Base-by-base conservation (phyloP, 1,140 invertebrate species). In the Maniola jurtina region DNA sequence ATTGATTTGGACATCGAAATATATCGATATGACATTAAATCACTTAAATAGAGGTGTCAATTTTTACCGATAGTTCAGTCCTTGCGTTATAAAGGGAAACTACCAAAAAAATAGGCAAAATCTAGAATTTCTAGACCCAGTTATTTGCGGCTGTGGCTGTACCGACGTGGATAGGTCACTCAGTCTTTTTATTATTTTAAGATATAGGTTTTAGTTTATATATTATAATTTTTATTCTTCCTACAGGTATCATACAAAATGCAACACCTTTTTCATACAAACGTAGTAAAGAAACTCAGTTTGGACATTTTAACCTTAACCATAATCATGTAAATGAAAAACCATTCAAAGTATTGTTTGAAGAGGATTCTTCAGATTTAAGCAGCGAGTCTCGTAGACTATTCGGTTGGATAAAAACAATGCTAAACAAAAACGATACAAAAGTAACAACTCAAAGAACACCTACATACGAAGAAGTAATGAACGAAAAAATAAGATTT, bases 321-420 rank as follows among this genome's bases (percentile, higher is more conserved):
- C 8, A 33, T 25, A 25, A 52, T 5, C 9, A 45, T 25, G 4
- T 25, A 45, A 5, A 13, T n/a, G 10, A 45, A 45, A 11, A 11
- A 0, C 42, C 25, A 25, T 25, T 25, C 1, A 25, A 25, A 1
- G 1, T 4, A 1, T 4, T 25, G 4, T 25, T 25, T 25, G 4
- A 25, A 25, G 25, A 45, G 5, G 11, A 45, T 35, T 45, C 15
- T 13, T 65, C 45, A 11, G 63, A 50, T n/a, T 45, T 48, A 33
- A 52, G 25, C 11, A 52, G 9, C 14, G 55, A 38, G 14, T 57
- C 55, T 11, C 35, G 64, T 38, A 36, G 64, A 11, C 9, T 66
- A 6, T 66, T 66, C n/a, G 52, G 42, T n/a, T 66, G 64, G 64
- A 1, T 66, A 56, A 60, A 59, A n/a, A 61, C 56, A 36, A 5